phyloP scores from a whole-genome alignment of 2,888 invertebrate species.

The Xanthia togata region DNA sequence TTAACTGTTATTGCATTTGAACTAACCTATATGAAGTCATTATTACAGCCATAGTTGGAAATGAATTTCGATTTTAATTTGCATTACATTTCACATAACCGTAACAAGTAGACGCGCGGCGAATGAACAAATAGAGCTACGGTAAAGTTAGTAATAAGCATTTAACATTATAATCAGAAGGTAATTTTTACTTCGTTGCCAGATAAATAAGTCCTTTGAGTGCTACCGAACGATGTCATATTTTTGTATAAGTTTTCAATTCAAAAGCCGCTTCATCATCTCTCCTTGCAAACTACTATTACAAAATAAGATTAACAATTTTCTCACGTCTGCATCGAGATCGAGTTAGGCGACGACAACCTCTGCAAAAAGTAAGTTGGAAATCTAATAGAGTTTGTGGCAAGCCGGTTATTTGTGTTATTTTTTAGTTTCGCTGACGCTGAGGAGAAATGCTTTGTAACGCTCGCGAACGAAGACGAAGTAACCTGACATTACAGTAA shows the following conservation, averaged over 20 bases:
- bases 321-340: conserved; percentile 88
- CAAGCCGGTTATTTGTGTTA: conserved; percentile 87
- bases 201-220: conserved; percentile 67
- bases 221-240: conserved; percentile 65
- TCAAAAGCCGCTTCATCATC: conserved; percentile 77
- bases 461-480: conserved; percentile 86
- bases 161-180: conserved; percentile 48
- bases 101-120: conserved; percentile 32
- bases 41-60: conserved; percentile 35
- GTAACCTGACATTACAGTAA: conserved; percentile 89
- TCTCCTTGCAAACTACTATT: conserved; percentile 78
- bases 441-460: conserved; percentile 86
- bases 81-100: conserved; percentile 51
- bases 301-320: conserved; percentile 86
- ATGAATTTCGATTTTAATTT: conserved; percentile 46
- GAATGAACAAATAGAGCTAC: conserved; percentile 45
- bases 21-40: conserved; percentile 30
- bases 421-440: conserved; percentile 85
- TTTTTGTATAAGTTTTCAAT: conserved; percentile 75
- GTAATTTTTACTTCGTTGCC: conserved; percentile 46
- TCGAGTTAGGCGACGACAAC: conserved; percentile 87
- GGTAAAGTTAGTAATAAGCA: conserved; percentile 42
- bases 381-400: conserved; percentile 90
- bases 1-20: conserved; percentile 54
- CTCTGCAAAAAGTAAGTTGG: conserved; percentile 88